Percentiles rank a stretch among this genome's conserved stretches.
Evolutionary conservation across 2,888 invertebrate species (phyloP).

Genomic region (Pyralis farinalis): DNA sequence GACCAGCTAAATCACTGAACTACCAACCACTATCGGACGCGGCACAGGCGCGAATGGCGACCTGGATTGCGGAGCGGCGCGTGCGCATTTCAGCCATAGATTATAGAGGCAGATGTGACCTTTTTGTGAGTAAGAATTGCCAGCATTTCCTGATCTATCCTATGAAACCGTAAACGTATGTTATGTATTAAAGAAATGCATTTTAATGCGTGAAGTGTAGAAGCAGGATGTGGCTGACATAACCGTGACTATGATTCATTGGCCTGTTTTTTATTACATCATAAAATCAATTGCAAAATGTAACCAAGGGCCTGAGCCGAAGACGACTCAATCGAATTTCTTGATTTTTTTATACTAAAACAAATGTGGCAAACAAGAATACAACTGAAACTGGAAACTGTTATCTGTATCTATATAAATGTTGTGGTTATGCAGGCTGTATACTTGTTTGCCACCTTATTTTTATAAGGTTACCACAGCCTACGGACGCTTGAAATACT

Average conservation of each 20-base stretch:
- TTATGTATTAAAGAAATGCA: background rate
- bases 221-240: background rate
- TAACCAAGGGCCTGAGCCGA: too few relatives aligned
- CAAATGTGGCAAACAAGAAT: too few relatives aligned
- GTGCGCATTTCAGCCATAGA: background rate
- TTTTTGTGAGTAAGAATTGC: background rate
- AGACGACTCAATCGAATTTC: too few relatives aligned
- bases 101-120: background rate
- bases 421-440: too few relatives aligned
- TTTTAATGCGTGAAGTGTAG: background rate
- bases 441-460: too few relatives aligned
- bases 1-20: conserved; percentile 17
- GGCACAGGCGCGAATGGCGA: conserved; percentile 5
- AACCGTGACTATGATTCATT: background rate
- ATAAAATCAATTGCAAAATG: background rate
- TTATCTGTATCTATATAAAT: too few relatives aligned
- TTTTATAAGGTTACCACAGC: too few relatives aligned
- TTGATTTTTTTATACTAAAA: too few relatives aligned
- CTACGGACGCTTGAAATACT: too few relatives aligned
- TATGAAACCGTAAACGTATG: background rate
- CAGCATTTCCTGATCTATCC: background rate
- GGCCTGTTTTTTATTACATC: background rate
- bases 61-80: conserved; percentile 7
- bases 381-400: too few relatives aligned
- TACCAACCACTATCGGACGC: conserved; percentile 12